phyloP scores from a whole-genome alignment of 2,888 invertebrate species.

The Aporophyla nigra region DNA sequence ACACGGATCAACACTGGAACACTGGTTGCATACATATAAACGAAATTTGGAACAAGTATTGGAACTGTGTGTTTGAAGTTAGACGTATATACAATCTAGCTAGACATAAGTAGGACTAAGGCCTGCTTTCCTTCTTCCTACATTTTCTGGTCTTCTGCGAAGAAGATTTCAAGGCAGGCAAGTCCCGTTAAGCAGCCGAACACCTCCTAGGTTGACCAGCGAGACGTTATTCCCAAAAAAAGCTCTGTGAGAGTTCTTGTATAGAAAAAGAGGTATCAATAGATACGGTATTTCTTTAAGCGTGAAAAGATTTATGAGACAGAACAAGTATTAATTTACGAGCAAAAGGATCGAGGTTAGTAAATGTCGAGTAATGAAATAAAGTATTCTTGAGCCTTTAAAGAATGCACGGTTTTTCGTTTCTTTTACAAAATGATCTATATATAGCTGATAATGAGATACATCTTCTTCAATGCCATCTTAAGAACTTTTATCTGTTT shows the following conservation, averaged over 20 bases:
- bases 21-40: no score
- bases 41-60: no score
- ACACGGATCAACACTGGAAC: no score
- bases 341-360: constrained; percentile 47
- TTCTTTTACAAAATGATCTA: constrained; percentile 13
- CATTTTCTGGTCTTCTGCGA: no score
- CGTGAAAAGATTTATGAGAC: constrained; percentile 61
- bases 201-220: no score
- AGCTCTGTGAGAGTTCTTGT: constrained; percentile 11
- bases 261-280: constrained; percentile 48
- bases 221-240: no score
- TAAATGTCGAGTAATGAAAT: constrained; percentile 52
- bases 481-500: not conserved
- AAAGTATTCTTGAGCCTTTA: constrained; percentile 35
- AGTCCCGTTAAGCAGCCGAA: no score
- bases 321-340: constrained; percentile 63
- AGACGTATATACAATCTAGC: no score
- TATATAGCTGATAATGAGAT: not conserved
- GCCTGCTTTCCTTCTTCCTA: no score
- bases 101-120: no score
- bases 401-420: constrained; percentile 19
- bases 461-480: constrained; percentile 6
- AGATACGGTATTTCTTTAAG: constrained; percentile 49
- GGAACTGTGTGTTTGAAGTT: no score
- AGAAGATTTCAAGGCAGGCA: no score